Conservation (phyloP, 2,113 vertebrate species). For the Dinomys branickii region DNA sequence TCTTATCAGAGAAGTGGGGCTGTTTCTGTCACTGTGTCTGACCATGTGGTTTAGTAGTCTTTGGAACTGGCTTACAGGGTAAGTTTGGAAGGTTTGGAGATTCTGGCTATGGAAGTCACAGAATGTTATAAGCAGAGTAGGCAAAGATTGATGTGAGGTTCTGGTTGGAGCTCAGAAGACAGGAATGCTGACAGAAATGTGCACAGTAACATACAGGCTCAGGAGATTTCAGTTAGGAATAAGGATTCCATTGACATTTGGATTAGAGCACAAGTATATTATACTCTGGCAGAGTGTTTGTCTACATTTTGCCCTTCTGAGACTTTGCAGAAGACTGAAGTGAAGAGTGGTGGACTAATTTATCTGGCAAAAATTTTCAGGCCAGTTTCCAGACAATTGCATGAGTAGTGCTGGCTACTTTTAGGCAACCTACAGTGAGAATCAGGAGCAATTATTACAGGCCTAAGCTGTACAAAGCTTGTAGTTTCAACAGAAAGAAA, state of each 20-base stretch:
- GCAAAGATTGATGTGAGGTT: neutral
- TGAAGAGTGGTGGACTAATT: neutral
- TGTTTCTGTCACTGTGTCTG: neutral
- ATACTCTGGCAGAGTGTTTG: neutral
- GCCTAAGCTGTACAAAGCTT: neutral
- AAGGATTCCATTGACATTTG: neutral
- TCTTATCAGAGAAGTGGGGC: neutral
- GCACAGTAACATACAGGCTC: neutral
- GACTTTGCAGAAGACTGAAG: neutral
- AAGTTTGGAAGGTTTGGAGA: neutral
- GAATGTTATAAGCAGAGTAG: neutral
- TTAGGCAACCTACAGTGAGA: neutral
- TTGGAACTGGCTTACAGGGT: neutral
- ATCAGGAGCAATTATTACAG: neutral
- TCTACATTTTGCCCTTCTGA: neutral
- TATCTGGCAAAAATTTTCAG: neutral
- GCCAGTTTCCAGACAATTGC: neutral
- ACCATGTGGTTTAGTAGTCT: neutral
- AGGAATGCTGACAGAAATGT: neutral
- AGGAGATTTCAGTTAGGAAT: neutral
- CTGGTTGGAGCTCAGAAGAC: neutral
- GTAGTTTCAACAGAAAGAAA: neutral
- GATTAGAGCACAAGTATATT: neutral
- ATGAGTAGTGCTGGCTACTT: neutral
- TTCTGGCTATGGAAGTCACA: neutral